phyloP scores from a whole-genome alignment of 1,140 invertebrate species.

The Eurosta solidaginis region DNA sequence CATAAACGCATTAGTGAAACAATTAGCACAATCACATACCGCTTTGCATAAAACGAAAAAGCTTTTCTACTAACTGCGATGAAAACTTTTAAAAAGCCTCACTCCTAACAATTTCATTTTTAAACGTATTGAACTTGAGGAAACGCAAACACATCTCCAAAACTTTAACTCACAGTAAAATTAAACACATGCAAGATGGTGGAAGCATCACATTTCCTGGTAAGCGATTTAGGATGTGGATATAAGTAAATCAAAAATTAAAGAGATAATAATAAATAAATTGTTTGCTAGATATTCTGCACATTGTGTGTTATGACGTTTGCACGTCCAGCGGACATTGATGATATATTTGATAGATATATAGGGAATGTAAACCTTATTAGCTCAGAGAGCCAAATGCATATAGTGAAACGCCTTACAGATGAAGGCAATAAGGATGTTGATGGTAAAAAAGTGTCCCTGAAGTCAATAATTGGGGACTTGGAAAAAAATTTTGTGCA shows the following conservation, averaged over 20 bases:
- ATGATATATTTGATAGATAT: slow-evolving; percentile 14
- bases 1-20: not conserved
- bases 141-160: not conserved
- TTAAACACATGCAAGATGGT: not conserved
- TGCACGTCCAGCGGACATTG: not conserved
- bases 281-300: not conserved
- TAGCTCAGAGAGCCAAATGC: slow-evolving; percentile 34
- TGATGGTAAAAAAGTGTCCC: slow-evolving; percentile 50
- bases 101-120: not conserved
- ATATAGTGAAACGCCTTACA: slow-evolving; percentile 50
- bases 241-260: not conserved
- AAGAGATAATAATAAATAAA: not conserved
- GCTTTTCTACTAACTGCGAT: not conserved
- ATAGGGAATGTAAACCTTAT: not conserved
- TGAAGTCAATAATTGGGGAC: slow-evolving; percentile 48
- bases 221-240: not conserved
- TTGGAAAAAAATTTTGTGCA: slow-evolving; percentile 51
- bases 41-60: not conserved
- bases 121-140: not conserved
- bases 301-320: not conserved
- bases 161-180: not conserved
- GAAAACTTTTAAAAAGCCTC: slow-evolving; percentile 11
- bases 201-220: not conserved
- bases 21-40: not conserved
- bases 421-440: slow-evolving; percentile 41